Conservation (phyloP, 2,797 vertebrate genomes). For the Sebastes minor region DNA sequence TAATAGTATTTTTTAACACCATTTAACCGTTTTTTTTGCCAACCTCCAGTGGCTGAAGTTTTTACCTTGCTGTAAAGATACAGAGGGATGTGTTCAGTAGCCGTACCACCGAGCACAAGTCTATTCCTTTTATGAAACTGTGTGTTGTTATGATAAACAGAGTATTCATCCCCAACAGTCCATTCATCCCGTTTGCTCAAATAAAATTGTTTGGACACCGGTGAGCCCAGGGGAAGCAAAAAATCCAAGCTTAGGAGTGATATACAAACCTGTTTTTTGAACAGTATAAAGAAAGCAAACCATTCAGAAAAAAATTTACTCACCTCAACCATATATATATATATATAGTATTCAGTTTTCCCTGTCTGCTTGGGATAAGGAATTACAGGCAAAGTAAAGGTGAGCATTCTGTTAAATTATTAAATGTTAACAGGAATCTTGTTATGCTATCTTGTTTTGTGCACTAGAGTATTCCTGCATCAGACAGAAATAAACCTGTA, state of each 20-base stretch:
- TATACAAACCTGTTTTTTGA: conserved; percentile 5
- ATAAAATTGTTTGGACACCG: conserved; percentile 26
- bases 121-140: conserved; percentile 8
- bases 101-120: neutral
- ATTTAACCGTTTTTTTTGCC: neutral
- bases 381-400: neutral
- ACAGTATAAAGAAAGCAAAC: conserved; percentile 1
- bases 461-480: neutral
- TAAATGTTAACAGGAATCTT: neutral
- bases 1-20: no score
- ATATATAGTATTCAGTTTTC: neutral
- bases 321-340: neutral
- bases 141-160: conserved; percentile 18
- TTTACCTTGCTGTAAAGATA: neutral
- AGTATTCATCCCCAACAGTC: neutral
- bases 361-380: neutral
- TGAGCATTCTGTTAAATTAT: neutral
- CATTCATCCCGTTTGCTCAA: conserved; percentile 16
- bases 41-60: neutral
- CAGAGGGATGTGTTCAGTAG: neutral
- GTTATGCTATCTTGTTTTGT: neutral
- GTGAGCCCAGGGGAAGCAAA: neutral
- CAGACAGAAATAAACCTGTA: neutral
- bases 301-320: neutral
- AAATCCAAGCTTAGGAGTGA: conserved; percentile 7